A percentile compares a stretch with the other conserved stretches of the same genome.
phyloP scores from a whole-genome alignment of 2,888 invertebrate genomes.

The Flexamia atlantica region DNA sequence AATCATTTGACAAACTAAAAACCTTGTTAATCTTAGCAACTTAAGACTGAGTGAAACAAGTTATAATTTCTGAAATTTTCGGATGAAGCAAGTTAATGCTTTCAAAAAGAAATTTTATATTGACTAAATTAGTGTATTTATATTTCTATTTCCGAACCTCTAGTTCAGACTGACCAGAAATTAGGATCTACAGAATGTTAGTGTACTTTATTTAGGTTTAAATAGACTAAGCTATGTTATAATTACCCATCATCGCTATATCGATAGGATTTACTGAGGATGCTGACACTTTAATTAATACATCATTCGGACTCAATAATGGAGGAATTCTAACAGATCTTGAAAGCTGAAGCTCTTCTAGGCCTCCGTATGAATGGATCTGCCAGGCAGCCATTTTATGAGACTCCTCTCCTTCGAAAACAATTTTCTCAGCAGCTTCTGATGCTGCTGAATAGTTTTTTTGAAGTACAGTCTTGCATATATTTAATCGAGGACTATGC shows the following conservation, averaged over 20 bases:
- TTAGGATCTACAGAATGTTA: too few relatives aligned
- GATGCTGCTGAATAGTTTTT: slow-evolving; percentile 27
- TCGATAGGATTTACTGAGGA: slow-evolving; percentile 97
- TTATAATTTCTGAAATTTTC: too few relatives aligned
- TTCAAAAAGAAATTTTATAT: too few relatives aligned
- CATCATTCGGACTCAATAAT: slow-evolving; percentile 83
- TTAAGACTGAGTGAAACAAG: too few relatives aligned
- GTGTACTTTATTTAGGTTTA: too few relatives aligned
- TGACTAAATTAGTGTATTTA: too few relatives aligned
- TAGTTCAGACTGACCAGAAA: too few relatives aligned
- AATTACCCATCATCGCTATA: slow-evolving; percentile 86
- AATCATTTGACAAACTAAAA: too few relatives aligned
- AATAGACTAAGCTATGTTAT: too few relatives aligned
- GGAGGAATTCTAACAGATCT: slow-evolving; percentile 81
- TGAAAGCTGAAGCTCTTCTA: slow-evolving; percentile 81
- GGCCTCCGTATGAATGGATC: slow-evolving; percentile 86
- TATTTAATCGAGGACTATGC: background rate
- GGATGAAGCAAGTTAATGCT: too few relatives aligned
- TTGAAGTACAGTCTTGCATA: background rate
- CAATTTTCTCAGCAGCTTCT: background rate
- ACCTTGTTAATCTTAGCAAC: too few relatives aligned
- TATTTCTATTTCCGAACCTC: too few relatives aligned
- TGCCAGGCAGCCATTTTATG: slow-evolving; percentile 87
- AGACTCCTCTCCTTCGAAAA: slow-evolving; percentile 64
- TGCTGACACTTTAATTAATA: slow-evolving; percentile 89